These are phyloP conservation scores for Hirtodrosophila histrioides DNA, from an alignment of 2,888 invertebrate genomes.

Conservation along the genomic window DNA sequence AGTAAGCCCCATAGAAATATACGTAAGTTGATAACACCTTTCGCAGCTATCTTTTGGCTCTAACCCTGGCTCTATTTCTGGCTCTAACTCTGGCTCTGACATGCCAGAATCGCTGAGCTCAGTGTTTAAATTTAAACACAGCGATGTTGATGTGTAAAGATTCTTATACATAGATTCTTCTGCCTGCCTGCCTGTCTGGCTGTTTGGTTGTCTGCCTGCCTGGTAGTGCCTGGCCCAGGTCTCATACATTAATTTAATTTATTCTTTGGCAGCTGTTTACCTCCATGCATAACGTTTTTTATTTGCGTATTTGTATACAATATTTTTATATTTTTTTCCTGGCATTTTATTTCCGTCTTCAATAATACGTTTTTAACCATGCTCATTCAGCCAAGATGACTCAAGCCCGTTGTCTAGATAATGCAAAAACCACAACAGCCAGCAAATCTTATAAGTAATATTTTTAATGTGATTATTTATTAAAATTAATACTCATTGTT, in stretches of 20 bases:
- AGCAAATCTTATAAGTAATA: conserved; percentile 54
- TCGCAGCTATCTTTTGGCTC: conserved; percentile 13
- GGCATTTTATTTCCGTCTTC: conserved; percentile 81
- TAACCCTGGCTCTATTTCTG: conserved; percentile 9
- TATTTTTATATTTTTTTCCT: conserved; percentile 56
- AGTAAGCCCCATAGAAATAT: conserved; percentile 29
- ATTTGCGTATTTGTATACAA: conserved; percentile 54
- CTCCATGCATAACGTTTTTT: conserved; percentile 62
- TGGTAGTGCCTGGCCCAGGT: conserved; percentile 29
- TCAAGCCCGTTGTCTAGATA: conserved; percentile 72
- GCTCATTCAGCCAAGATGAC: conserved; percentile 59
- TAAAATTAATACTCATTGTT: conserved; percentile 79
- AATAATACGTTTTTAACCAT: conserved; percentile 80
- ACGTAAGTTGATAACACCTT: conserved; percentile 58
- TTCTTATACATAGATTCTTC: conserved; percentile 43
- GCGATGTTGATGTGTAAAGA: conserved; percentile 40
- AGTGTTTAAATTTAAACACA: conserved; percentile 74
- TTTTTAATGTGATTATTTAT: conserved; percentile 75
- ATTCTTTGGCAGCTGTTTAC: conserved; percentile 71
- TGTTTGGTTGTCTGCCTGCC: conserved; percentile 7
- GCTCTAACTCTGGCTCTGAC: conserved; percentile 24
- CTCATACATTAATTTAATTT: conserved; percentile 67
- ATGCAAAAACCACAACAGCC: conserved; percentile 53
- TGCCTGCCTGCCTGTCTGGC: conserved; percentile 12
- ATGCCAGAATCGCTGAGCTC: conserved; percentile 64